Evolutionary conservation across 2,888 invertebrate species (phyloP).

Genomic region (Scaptomyza reducta): DNA sequence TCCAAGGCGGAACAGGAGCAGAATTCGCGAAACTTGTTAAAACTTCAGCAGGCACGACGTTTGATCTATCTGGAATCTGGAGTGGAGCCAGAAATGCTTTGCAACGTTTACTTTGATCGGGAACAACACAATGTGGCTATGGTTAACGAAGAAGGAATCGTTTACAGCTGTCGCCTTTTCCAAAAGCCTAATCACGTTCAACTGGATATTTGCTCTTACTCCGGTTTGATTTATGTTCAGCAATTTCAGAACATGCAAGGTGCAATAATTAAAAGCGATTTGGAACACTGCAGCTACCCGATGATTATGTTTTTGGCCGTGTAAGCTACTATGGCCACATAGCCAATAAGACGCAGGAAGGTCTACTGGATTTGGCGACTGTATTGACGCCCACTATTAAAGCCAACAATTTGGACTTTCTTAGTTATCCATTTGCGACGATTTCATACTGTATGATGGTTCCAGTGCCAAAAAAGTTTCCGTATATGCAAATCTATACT

Average conservation of each 20-base stretch:
- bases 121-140: conserved; percentile 7
- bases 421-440: conserved; percentile 58
- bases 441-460: conserved; percentile 57
- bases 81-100: not conserved
- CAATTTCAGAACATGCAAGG: conserved; percentile 6
- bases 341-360: not conserved
- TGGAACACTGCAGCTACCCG: conserved; percentile 22
- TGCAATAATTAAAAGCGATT: not conserved
- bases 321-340: not conserved
- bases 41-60: conserved; percentile 1
- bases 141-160: not conserved
- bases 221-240: not conserved
- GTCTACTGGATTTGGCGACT: conserved; percentile 47
- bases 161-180: conserved; percentile 6
- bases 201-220: not conserved
- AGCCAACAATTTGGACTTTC: conserved; percentile 6
- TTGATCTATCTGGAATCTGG: not conserved
- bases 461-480: conserved; percentile 42
- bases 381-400: conserved; percentile 9
- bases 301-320: not conserved
- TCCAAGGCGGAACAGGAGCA: conserved; percentile 1
- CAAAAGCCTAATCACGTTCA: not conserved
- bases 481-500: conserved; percentile 41
- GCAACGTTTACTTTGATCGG: conserved; percentile 1
- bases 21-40: not conserved